These are phyloP conservation scores for Halocaridina rubra DNA, from an alignment of 2,888 invertebrate genomes.

Conservation along the genomic window DNA sequence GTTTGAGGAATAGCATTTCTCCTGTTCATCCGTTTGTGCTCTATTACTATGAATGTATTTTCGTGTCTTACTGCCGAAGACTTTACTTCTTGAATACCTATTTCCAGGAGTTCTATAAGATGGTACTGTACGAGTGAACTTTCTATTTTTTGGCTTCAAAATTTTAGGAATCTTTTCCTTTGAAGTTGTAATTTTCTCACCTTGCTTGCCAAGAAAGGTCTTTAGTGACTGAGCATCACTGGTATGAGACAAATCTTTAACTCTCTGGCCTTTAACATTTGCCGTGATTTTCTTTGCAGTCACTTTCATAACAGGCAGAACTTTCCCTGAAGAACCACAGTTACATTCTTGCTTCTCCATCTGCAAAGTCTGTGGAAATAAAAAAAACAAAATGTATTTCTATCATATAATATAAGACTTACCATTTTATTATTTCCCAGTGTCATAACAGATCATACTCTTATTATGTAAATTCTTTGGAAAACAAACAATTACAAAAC, in stretches of 20 bases:
- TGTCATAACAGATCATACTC: not conserved
- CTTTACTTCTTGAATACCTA: too few species aligned
- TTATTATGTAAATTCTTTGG: not conserved
- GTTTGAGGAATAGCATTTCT: not conserved
- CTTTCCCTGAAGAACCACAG: not conserved
- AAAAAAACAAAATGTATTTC: not conserved
- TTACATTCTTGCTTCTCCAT: slow-evolving; percentile 6
- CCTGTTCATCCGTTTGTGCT: too few species aligned
- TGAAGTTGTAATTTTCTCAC: slow-evolving; percentile 17
- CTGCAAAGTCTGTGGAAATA: slow-evolving; percentile 20
- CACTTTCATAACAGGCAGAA: not conserved
- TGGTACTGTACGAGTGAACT: too few species aligned
- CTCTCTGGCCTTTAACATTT: not conserved
- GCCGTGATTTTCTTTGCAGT: not conserved
- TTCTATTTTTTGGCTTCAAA: too few species aligned
- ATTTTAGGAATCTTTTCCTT: too few species aligned
- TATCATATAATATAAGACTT: too few species aligned
- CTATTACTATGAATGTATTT: too few species aligned
- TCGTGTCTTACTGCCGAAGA: too few species aligned
- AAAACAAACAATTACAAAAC: not conserved
- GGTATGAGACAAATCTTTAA: slow-evolving; percentile 1
- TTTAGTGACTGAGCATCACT: slow-evolving; percentile 9
- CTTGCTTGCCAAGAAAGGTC: slow-evolving; percentile 21
- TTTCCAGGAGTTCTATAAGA: too few species aligned
- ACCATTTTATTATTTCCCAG: not conserved